Percentiles rank a stretch among this genome's conserved stretches.
Conservation (phyloP, 2,888 invertebrate species). For the Calameuta filiformis region DNA sequence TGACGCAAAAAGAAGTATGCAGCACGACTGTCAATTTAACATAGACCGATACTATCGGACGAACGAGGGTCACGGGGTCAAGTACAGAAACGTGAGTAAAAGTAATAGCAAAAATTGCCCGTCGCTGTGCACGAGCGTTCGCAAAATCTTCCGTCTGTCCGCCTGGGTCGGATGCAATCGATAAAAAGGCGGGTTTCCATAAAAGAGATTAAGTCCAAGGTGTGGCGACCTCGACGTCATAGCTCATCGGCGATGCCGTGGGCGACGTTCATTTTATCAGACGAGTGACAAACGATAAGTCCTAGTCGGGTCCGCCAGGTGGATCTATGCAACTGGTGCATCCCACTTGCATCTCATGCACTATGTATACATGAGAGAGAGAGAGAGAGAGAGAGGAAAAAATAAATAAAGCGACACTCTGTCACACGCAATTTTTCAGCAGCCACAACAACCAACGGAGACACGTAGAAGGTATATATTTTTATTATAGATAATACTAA, state of each 20-base stretch:
- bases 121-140: neutral
- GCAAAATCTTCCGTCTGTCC: neutral
- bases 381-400: neutral
- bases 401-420: neutral
- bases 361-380: too few species aligned
- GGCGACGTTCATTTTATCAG: neutral
- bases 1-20: too few species aligned
- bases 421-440: too few species aligned
- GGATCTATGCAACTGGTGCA: too few species aligned
- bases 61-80: neutral
- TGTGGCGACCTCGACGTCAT: neutral
- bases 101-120: neutral
- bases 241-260: neutral
- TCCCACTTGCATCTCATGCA: too few species aligned
- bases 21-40: too few species aligned
- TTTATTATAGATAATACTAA: too few species aligned
- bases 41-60: neutral
- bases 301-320: neutral
- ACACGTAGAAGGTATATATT: too few species aligned
- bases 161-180: neutral
- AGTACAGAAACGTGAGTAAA: neutral
- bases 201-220: conserved; percentile 11
- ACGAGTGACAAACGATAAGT: neutral
- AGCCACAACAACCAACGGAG: too few species aligned
- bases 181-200: conserved; percentile 15